Base-by-base conservation (phyloP, 2,797 vertebrate species). In the Neostethus bicornis region DNA sequence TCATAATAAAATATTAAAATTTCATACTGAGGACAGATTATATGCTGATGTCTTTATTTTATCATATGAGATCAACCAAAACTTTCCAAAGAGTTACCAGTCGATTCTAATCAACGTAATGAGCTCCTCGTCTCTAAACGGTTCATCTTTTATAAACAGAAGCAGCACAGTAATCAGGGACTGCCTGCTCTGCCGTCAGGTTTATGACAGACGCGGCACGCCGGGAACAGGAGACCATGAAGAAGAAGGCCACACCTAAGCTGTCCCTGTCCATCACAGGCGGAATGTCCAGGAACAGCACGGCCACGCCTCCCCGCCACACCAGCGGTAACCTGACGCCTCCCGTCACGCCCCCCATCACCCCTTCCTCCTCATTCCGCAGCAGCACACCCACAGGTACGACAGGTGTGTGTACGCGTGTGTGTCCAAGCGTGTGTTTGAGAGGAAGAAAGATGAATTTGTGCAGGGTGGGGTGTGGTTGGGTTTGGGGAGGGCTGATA, bases 181-280 rank as follows among this genome's bases (percentile, higher is more conserved):
- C 16, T 8, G 13, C 0, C 10, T 7, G 46, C 20, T 10, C 4
- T 37, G 26, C 13, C 2, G 0, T 16, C 80, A 99, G 97, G 80
- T 99, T 99, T 90, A 96, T 99, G 96, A 99, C 97, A 0, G 97
- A 98, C 77, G 97, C 97, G 12, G 96, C 96, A 7, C 95, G 96
- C 67, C 92, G 96, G 62, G 97, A 99, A 81, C 97, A 99, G 73
- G 97, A 99, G 79, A 95, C 94, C 70, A 85, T 96, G 72, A 98
- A 98, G 87, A 99, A 98, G 80, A 98, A 98, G 89, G 93, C 94
- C 62, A 93, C 97, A 47, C 96, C 97, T 0, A 99, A 99, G 78
- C 93, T 98, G 61, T 96, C 96, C 14, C 90, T 98, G 87, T 97
- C 96, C 75, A 91, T 97, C 85, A 95, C 94, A 16, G 96, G 95